Conservation (phyloP, 1,140 invertebrate genomes). For the Pogonognathellus flavescens region DNA sequence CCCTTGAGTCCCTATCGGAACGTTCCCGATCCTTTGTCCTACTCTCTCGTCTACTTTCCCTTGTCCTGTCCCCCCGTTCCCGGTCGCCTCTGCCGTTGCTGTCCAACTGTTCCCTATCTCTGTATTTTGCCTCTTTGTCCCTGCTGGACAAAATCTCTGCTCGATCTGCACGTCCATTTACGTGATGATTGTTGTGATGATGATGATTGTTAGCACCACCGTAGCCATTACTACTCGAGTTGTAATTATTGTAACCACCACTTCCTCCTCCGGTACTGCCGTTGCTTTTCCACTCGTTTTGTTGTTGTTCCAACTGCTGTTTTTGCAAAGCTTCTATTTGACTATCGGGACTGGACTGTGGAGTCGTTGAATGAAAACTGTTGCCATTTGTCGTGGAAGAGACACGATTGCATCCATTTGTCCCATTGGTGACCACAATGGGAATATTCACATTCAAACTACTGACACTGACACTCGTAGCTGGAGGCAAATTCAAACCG, state of each 20-base stretch:
- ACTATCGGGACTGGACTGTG: slow-evolving; percentile 68
- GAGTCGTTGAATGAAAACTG: slow-evolving; percentile 66
- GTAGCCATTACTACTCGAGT: too few relatives aligned
- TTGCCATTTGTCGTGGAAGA: slow-evolving; percentile 58
- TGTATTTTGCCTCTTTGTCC: slow-evolving; percentile 33
- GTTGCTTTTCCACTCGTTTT: not conserved
- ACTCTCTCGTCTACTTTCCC: slow-evolving; percentile 51
- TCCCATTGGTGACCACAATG: not conserved
- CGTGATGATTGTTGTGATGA: not conserved
- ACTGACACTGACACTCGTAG: not conserved
- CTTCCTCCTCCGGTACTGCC: not conserved
- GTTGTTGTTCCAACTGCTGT: slow-evolving; percentile 38
- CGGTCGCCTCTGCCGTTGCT: not conserved
- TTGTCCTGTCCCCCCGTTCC: not conserved
- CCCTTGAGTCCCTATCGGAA: slow-evolving; percentile 31
- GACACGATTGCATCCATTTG: slow-evolving; percentile 50
- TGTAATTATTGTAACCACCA: not conserved
- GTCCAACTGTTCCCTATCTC: slow-evolving; percentile 22
- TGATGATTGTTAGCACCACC: not conserved
- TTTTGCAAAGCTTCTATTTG: slow-evolving; percentile 59
- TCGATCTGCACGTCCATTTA: not conserved
- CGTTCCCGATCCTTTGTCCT: slow-evolving; percentile 49
- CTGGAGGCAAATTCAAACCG: not conserved
- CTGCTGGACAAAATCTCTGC: not conserved
- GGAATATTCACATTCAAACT: not conserved